Conservation (phyloP, 2,797 vertebrate species). For the Sphaeramia orbicularis region DNA sequence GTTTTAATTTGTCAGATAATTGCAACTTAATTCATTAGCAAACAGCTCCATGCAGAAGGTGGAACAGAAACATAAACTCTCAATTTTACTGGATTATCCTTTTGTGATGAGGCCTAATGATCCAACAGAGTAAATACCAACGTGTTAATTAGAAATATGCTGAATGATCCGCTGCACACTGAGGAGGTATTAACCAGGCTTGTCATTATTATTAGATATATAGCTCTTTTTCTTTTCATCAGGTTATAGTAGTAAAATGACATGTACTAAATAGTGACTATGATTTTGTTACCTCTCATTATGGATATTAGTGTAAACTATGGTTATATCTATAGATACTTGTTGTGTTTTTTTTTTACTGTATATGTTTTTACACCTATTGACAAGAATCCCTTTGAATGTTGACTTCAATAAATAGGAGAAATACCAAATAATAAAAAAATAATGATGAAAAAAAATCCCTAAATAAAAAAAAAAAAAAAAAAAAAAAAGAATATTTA, state of each 20-base stretch:
- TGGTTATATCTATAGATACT: not conserved
- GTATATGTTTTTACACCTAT: not conserved
- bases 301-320: not conserved
- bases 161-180: slow-evolving; percentile 82
- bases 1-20: slow-evolving; percentile 76
- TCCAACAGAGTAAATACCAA: slow-evolving; percentile 87
- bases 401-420: not conserved
- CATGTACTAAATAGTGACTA: slow-evolving; percentile 25
- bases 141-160: slow-evolving; percentile 88
- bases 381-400: not conserved
- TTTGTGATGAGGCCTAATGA: slow-evolving; percentile 85
- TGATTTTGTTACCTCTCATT: slow-evolving; percentile 1
- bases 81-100: slow-evolving; percentile 86
- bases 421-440: slow-evolving; percentile 5
- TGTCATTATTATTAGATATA: slow-evolving; percentile 58
- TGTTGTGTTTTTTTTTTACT: too few species aligned
- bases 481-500: not conserved
- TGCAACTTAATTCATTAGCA: slow-evolving; percentile 76
- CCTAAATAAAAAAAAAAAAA: not conserved
- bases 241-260: slow-evolving; percentile 38
- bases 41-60: slow-evolving; percentile 66
- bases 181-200: slow-evolving; percentile 70
- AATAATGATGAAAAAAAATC: not conserved
- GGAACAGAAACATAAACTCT: slow-evolving; percentile 82
- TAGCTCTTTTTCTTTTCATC: slow-evolving; percentile 31